These are phyloP conservation scores for Tiaroga cobitis DNA, from an alignment of 2,797 vertebrate genomes.

Conservation along the genomic window DNA sequence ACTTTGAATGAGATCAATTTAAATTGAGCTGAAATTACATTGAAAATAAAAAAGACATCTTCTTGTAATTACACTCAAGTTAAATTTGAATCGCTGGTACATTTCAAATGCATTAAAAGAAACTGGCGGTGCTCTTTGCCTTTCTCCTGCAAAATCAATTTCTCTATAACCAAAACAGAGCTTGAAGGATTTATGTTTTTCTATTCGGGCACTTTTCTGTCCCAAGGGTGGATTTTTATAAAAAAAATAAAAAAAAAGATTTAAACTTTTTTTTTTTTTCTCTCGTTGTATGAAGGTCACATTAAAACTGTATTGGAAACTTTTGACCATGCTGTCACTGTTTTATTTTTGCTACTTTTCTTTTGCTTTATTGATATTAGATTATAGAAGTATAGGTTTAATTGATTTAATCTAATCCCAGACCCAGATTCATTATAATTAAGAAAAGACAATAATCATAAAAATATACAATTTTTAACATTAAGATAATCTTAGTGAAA, in stretches of 20 bases:
- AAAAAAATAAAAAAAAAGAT: background rate
- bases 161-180: background rate
- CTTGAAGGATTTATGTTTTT: constrained; percentile 3
- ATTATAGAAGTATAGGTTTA: background rate
- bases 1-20: constrained; percentile 24
- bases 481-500: background rate
- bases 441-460: background rate
- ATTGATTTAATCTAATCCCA: background rate
- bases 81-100: background rate
- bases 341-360: background rate
- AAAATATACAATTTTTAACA: too few species aligned
- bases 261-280: background rate
- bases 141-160: background rate
- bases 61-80: constrained; percentile 27
- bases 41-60: background rate
- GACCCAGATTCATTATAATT: background rate
- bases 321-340: background rate
- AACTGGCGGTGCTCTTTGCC: background rate
- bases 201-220: background rate
- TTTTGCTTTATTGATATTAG: background rate
- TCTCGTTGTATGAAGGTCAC: background rate
- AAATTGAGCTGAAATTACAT: constrained; percentile 15
- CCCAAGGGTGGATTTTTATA: background rate
- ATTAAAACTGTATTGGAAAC: background rate
- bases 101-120: constrained; percentile 17